Evolutionary conservation across 1,140 invertebrate genomes (phyloP), one percentile per base, ranked within the genome.

Genomic region (Heliconius himera): DNA sequence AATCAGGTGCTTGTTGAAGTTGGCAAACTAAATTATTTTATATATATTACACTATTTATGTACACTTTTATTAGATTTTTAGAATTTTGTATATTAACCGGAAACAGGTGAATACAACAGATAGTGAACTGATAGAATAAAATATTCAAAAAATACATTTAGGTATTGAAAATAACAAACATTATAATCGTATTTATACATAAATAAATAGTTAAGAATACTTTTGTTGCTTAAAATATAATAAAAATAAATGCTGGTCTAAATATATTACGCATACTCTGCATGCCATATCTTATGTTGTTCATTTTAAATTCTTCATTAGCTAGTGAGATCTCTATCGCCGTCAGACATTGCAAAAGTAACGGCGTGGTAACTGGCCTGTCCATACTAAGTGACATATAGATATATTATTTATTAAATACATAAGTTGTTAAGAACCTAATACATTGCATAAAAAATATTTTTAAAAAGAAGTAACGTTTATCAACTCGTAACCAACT

Each of bases 291-390:
- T 26, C 29, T 66, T 13, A 29, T 66, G 56, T 66, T 66, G 11
- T 66, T 66, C 22, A 29, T 66, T 66, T 66, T 66, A 66, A 66
- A 79, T 79, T 70, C 60, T 75, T 75, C 78, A 75, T 79, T 74
- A 74, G 60, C 60, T 16, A 51, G 73, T 74, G 46, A 79, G 78
- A 79, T 79, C 73, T 74, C 60, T 79, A 79, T 79, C 78, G 66
- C 54, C 66, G 73, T 75, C 73, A 70, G 70, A 73, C 77, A 73
- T 79, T 73, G 78, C 78, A 75, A 79, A 72, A 71, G 78, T 75
- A 75, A 26, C 60, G 8, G 60, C 56, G 56, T 29, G 60, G 60
- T 26, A 66, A 66, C 60, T 29, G 22, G 56, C 78, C 13, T 46
- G 71, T 29, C 54, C n/a, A 2, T 51, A 11, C 56, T 26, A 60